Base-by-base conservation (phyloP, 2,797 vertebrate species). In the Malurus leucopterus region DNA sequence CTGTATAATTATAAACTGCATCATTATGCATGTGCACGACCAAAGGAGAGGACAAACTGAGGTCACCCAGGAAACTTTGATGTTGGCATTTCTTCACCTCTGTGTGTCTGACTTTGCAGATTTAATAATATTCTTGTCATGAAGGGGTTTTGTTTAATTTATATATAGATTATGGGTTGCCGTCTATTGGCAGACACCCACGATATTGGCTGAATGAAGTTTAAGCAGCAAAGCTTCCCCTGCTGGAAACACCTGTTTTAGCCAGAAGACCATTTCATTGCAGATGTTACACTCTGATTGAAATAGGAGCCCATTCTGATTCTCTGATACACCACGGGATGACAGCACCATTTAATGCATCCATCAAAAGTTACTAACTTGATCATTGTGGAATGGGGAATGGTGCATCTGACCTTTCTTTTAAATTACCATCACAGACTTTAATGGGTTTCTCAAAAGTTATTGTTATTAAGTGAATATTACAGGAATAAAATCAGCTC, bases 81-180 rank as follows among this genome's bases (percentile, higher is more conserved):
- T 32, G 83, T 43, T 93, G 79, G 67, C 2, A 4, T 84, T 91
- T 87, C 89, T 78, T 92, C 68, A 81, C 89, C 89, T 93, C 63
- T 46, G 36, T 73, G 65, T 3, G 15, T 57, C 80, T 93, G 93
- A 95, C 94, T 90, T 91, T 91, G 94, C 92, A 91, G 68, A 49
- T 91, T 87, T 92, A 93, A 89, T 76, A 91, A 92, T 76, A 90
- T 88, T 90, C 83, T 49, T 73, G 74, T 92, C 87, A 79, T 57
- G 67, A 73, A 85, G 40, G 61, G 70, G 20, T 64, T 92, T 92
- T 91, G 76, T 91, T 90, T 86, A 91, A 92, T 88, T 93, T 93
- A 91, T 89, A 89, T 88, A 85, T 70, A 91, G 89, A 75, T 89
- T 88, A 92, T 73, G 89, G 68, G 87, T 61, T 85, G 78, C 86